Evolutionary conservation across 1,140 invertebrate genomes (phyloP).

Genomic region (Teleogryllus occipitalis): DNA sequence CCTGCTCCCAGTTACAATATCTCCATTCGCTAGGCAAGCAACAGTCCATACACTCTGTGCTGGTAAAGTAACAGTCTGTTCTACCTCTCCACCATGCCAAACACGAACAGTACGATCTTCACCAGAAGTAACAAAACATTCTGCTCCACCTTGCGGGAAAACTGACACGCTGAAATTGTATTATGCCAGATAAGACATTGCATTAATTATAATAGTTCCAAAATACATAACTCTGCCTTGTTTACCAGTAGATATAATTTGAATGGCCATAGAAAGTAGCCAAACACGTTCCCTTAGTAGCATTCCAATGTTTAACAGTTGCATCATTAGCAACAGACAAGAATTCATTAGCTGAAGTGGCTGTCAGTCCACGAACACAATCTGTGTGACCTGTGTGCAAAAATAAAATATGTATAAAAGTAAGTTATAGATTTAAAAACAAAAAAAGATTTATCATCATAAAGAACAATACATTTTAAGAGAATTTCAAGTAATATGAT

Average conservation of each 20-base stretch:
- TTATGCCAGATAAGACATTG: background rate
- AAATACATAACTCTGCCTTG: no score
- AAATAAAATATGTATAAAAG: background rate
- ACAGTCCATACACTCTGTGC: slow-evolving; percentile 86
- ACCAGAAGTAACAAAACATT: slow-evolving; percentile 63
- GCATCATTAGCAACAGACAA: slow-evolving; percentile 54
- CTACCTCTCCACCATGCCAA: slow-evolving; percentile 61
- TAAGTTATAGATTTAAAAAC: no score
- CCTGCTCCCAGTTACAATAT: slow-evolving; percentile 81
- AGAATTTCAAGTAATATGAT: background rate
- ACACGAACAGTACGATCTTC: slow-evolving; percentile 83
- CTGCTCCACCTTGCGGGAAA: slow-evolving; percentile 46
- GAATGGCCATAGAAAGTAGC: slow-evolving; percentile 43
- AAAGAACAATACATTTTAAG: background rate
- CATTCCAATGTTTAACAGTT: slow-evolving; percentile 44
- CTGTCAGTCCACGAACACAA: slow-evolving; percentile 47
- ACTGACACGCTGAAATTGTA: slow-evolving; percentile 43
- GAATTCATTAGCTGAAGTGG: slow-evolving; percentile 41
- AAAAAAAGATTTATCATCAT: no score
- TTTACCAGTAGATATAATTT: slow-evolving; percentile 48
- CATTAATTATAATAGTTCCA: background rate
- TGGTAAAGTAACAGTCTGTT: slow-evolving; percentile 69
- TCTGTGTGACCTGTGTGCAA: slow-evolving; percentile 47
- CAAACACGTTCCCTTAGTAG: slow-evolving; percentile 39
- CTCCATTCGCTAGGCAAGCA: slow-evolving; percentile 67